Conservation (phyloP, 2,113 vertebrate species). For the Daubentonia madagascariensis region DNA sequence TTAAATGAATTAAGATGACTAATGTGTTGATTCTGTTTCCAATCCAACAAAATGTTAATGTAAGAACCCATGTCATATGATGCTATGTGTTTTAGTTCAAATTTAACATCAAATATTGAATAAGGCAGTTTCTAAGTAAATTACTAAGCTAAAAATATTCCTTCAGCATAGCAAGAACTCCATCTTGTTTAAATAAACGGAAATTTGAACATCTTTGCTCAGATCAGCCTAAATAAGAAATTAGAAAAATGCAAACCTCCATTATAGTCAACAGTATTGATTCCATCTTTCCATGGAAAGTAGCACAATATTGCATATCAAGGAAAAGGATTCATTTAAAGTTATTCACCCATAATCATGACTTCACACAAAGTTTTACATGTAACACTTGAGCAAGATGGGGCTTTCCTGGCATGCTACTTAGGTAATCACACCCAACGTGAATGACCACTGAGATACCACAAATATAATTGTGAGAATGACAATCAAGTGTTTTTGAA, state of each 20-base stretch:
- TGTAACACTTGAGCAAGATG: not conserved
- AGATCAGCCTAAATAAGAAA: constrained; percentile 53
- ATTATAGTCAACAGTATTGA: not conserved
- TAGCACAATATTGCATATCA: not conserved
- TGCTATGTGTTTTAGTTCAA: constrained; percentile 65
- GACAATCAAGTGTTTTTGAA: not conserved
- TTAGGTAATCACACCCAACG: not conserved
- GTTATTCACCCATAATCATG: not conserved
- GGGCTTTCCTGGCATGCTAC: not conserved
- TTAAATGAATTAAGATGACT: constrained; percentile 82
- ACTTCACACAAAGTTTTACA: not conserved
- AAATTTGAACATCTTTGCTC: constrained; percentile 45
- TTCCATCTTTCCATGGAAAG: not conserved
- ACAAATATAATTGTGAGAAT: not conserved
- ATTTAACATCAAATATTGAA: constrained; percentile 68
- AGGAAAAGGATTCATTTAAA: not conserved
- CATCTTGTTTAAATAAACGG: constrained; percentile 65
- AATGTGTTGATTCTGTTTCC: constrained; percentile 80
- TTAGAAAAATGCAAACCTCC: constrained; percentile 49
- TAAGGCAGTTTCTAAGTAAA: constrained; percentile 61
- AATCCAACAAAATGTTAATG: constrained; percentile 78
- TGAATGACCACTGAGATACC: not conserved
- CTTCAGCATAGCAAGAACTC: constrained; percentile 48
- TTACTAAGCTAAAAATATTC: constrained; percentile 68
- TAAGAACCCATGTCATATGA: constrained; percentile 71